phyloP scores from a whole-genome alignment of 2,797 vertebrate genomes.

The Ctenosaura bakeri region DNA sequence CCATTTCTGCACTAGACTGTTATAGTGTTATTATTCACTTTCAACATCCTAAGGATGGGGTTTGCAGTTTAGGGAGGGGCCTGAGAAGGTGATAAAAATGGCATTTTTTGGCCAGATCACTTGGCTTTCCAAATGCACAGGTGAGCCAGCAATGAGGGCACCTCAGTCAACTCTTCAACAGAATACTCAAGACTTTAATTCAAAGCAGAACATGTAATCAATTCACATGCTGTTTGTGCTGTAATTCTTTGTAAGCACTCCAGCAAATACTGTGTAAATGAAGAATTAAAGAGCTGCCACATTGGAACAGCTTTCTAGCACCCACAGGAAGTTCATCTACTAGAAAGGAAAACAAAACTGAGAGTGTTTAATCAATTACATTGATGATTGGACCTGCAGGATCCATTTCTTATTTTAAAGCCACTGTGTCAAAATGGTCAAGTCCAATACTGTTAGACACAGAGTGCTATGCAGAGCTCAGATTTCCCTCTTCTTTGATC shows the following conservation, averaged over 20 bases:
- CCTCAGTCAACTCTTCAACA: not conserved
- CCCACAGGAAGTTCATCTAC: not conserved
- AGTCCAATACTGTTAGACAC: not conserved
- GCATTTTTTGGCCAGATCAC: not conserved
- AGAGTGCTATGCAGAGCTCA: not conserved
- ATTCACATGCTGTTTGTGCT: slow-evolving; percentile 57
- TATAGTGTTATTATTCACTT: too few species aligned
- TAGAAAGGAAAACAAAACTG: not conserved
- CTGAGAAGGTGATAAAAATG: not conserved
- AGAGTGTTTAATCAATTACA: slow-evolving; percentile 1
- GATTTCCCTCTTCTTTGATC: not conserved
- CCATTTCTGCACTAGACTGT: not conserved
- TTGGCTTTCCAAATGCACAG: not conserved
- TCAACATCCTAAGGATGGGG: too few species aligned
- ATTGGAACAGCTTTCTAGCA: slow-evolving; percentile 21
- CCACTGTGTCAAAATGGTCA: slow-evolving; percentile 19
- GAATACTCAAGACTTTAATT: slow-evolving; percentile 63
- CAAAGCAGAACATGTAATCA: slow-evolving; percentile 61
- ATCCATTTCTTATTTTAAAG: not conserved
- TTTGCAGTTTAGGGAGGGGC: too few species aligned
- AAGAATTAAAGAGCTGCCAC: slow-evolving; percentile 52
- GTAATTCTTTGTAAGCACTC: slow-evolving; percentile 53
- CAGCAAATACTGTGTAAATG: slow-evolving; percentile 61
- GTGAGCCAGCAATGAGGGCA: not conserved
- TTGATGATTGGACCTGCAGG: slow-evolving; percentile 35